Evolutionary conservation across 2,113 vertebrate genomes (phyloP), one percentile per base, ranked within the genome.

Genomic region (Pygoscelis adeliae): DNA sequence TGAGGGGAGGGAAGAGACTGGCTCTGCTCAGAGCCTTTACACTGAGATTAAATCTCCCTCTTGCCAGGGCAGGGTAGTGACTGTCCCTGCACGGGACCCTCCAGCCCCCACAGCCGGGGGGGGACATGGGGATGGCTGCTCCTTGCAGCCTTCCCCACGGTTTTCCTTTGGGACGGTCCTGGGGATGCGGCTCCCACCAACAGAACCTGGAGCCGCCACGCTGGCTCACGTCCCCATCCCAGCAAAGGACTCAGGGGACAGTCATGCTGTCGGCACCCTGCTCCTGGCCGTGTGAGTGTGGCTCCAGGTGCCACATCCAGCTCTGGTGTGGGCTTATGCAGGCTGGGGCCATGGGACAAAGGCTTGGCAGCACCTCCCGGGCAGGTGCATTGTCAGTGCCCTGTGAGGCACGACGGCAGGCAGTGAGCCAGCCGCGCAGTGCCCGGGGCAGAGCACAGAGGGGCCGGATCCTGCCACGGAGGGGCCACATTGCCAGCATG

Each of bases 81-180:
- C 52, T 1, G 8, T 65, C 67, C 72, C 52, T 38, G 13, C 30
- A 8, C 11, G 11, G 71, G 34, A 83, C 59, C 29, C 62, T 71
- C 7, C 76, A 8, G 34, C 16, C 34, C 46, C 23, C 27, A 7
- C 0, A 1, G 27, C 34, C 4, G 0, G 15, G 36, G 36, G 52
- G 52, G 42, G 6, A 53, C 79, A 13, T 0, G 0, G 38, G 10
- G 66, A 3, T 0, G 0, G 13, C 50, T 6, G 1, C 46, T 66
- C 4, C 0, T 63, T 30, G 67, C 27, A 1, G 14, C 32, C 26
- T 72, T 62, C 46, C 46, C 61, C 0, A 0, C 3, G 30, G 8
- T 15, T 46, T 61, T 84, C 46, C 40, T 17, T 42, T 27, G 25
- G 53, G 63, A 65, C 15, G 26, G 9, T 15, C 44, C 44, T 13